Evolutionary conservation across 2,113 vertebrate genomes (phyloP), one percentile per base, ranked within the genome.

Genomic region (Pterocles orientalis): DNA sequence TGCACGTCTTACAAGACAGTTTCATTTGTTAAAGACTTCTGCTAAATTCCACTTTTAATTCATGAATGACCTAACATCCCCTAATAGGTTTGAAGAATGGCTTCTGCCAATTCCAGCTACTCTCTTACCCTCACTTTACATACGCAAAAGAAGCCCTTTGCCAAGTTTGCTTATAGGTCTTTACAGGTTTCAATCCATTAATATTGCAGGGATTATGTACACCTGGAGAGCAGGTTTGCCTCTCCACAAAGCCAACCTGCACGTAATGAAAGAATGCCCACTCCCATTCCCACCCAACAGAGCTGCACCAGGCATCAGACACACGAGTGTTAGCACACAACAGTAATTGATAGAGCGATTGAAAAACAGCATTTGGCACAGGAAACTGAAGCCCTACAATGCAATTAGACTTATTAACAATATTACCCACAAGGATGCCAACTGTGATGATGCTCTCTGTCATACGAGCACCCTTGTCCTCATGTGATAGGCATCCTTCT

Each of bases 161-260:
- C 14, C 10, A 76, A 77, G 57, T 93, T 91, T 79, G 53, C 48
- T 82, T 79, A 87, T 53, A 91, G 53, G 70, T 91, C 78, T 79
- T 85, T n/a, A 61, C 28, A 75, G 36, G 41, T 82, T 91, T 88
- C 89, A 95, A 86, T 65, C 54, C 82, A 82, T 85, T 82, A 94
- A 85, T 90, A 79, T 15, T 69, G 41, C 61, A 87, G 76, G 82
- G 93, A 94, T 94, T 82, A 85, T 20, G 60, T 31, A 90, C 82
- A 94, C 84, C 87, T 92, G 82, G 81, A 95, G 41, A 75, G 85
- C 57, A 92, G 82, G 53, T 89, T 77, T 83, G 57, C 72, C 77
- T 20, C 79, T 86, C 36, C 80, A 51, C 43, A 41, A 82, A 88
- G 79, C 23, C 65, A 92, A 87, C 60, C 45, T 62, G 15, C 64